Conservation (phyloP, 2,113 vertebrate species). For the Crotalus horridus region DNA sequence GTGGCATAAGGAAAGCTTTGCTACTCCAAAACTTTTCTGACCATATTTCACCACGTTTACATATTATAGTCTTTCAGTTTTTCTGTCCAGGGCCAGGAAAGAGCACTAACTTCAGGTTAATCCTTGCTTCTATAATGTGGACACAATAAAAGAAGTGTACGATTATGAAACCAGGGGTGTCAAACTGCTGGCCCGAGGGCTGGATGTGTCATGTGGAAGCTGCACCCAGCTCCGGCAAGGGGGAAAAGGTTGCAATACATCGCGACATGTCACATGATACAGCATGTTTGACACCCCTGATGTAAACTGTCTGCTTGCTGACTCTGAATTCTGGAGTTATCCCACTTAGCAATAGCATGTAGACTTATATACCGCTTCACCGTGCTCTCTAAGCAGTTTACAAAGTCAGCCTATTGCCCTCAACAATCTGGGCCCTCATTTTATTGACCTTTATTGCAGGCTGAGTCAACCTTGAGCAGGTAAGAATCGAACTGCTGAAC, state of each 20-base stretch:
- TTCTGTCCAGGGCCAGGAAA: neutral
- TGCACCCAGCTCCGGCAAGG: too few relatives aligned
- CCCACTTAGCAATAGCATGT: neutral
- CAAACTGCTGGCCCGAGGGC: too few relatives aligned
- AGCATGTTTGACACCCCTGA: too few relatives aligned
- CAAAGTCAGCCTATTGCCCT: neutral
- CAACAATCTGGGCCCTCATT: neutral
- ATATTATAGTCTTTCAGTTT: neutral
- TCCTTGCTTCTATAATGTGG: neutral
- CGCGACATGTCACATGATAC: too few relatives aligned
- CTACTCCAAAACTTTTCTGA: neutral
- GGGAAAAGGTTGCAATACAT: too few relatives aligned
- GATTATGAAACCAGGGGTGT: neutral
- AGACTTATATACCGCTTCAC: neutral
- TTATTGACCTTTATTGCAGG: neutral
- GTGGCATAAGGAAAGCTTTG: neutral
- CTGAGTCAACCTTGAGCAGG: neutral
- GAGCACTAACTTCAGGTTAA: neutral
- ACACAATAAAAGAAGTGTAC: neutral
- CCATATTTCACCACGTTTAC: neutral
- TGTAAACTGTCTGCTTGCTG: neutral
- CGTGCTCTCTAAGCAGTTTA: neutral
- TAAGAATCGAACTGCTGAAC: neutral
- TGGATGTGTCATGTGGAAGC: too few relatives aligned
- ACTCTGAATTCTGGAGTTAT: neutral